Conservation (phyloP, 2,888 invertebrate species). For the Catocala sponsa region DNA sequence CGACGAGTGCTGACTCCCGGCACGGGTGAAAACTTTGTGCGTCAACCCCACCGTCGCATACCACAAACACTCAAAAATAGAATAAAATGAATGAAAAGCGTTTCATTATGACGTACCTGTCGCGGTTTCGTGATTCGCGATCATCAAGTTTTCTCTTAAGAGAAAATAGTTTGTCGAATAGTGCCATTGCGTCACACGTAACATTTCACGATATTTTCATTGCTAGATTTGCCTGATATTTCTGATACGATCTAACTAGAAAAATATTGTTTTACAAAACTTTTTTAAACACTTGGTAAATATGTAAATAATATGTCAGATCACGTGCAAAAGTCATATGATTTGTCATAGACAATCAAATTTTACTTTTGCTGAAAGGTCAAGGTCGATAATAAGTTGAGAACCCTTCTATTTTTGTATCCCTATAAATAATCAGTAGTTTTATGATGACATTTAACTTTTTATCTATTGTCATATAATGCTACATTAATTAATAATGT, state of each 20-base stretch:
- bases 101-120: slow-evolving; percentile 81
- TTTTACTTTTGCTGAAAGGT: slow-evolving; percentile 57
- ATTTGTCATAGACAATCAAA: slow-evolving; percentile 75
- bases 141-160: slow-evolving; percentile 88
- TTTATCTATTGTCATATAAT: too few relatives aligned
- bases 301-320: slow-evolving; percentile 78
- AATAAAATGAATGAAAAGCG: slow-evolving; percentile 74
- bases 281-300: slow-evolving; percentile 55
- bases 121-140: slow-evolving; percentile 77
- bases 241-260: slow-evolving; percentile 41
- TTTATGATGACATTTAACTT: too few relatives aligned
- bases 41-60: slow-evolving; percentile 66
- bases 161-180: slow-evolving; percentile 92
- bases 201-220: slow-evolving; percentile 70
- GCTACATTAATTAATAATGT: too few relatives aligned
- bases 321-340: slow-evolving; percentile 86
- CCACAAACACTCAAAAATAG: slow-evolving; percentile 69
- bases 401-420: slow-evolving; percentile 16
- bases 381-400: slow-evolving; percentile 54
- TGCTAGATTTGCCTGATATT: slow-evolving; percentile 58
- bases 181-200: slow-evolving; percentile 89
- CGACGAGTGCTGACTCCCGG: slow-evolving; percentile 44
- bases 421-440: too few relatives aligned
- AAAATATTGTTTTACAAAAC: slow-evolving; percentile 41
- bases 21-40: slow-evolving; percentile 61